These are phyloP conservation scores for Cryptomyrus ogoouensis DNA, from an alignment of 2,113 vertebrate species.

Conservation along the genomic window DNA sequence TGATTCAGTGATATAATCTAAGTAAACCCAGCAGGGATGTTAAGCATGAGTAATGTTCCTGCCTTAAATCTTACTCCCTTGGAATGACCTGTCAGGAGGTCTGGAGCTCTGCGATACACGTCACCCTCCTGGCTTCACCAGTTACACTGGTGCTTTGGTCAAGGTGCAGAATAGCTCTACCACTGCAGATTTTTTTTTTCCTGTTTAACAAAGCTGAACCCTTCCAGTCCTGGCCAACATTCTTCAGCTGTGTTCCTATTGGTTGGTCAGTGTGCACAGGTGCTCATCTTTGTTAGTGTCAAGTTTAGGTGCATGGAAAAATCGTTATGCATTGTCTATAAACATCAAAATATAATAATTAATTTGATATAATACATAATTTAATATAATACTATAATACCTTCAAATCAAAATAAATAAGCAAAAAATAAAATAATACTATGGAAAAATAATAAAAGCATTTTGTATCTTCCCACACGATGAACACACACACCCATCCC, in stretches of 20 bases:
- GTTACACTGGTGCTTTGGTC: neutral
- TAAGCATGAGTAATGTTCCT: neutral
- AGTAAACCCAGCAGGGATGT: neutral
- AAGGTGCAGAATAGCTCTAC: neutral
- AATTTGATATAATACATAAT: neutral
- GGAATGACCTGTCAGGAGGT: neutral
- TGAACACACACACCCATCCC: neutral
- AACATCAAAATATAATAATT: neutral
- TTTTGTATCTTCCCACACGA: conserved; percentile 36
- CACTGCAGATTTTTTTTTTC: neutral
- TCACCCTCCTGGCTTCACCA: neutral
- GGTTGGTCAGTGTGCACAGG: neutral
- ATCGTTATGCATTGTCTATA: neutral
- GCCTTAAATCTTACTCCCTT: neutral
- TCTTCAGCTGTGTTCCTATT: neutral
- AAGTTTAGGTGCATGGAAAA: neutral
- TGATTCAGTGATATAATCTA: conserved; percentile 1
- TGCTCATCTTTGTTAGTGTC: neutral
- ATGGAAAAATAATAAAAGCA: conserved; percentile 51
- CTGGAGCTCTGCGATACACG: neutral
- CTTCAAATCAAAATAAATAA: neutral
- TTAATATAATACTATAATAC: neutral
- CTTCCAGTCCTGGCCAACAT: neutral
- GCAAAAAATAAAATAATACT: neutral
- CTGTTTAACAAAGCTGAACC: neutral